Evolutionary conservation across 2,888 invertebrate genomes (phyloP).

Genomic region (Melieria omissa): DNA sequence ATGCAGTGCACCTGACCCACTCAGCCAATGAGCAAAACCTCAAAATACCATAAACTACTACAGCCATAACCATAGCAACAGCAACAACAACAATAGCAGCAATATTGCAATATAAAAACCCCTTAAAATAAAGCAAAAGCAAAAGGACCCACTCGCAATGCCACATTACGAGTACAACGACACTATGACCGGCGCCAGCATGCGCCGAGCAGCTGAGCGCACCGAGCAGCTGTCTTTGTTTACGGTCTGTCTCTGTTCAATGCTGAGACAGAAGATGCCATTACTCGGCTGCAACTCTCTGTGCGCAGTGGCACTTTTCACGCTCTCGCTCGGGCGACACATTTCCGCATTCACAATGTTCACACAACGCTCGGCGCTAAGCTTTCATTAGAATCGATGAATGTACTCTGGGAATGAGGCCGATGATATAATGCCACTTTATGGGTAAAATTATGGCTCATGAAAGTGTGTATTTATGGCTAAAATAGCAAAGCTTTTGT

Average conservation of each 20-base stretch:
- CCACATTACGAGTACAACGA: slow-evolving; percentile 44
- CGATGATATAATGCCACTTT: no score
- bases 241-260: slow-evolving; percentile 59
- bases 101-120: slow-evolving; percentile 33
- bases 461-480: no score
- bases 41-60: neutral
- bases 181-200: slow-evolving; percentile 26
- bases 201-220: neutral
- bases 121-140: slow-evolving; percentile 14
- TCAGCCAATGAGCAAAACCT: slow-evolving; percentile 37
- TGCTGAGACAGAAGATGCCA: slow-evolving; percentile 48
- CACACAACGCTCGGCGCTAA: no score
- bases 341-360: neutral
- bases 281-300: neutral
- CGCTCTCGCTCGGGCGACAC: slow-evolving; percentile 38
- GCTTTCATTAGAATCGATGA: no score
- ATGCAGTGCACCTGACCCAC: slow-evolving; percentile 60
- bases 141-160: neutral
- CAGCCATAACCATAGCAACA: slow-evolving; percentile 32
- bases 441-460: no score
- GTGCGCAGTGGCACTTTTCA: slow-evolving; percentile 41
- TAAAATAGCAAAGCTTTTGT: no score
- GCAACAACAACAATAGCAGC: slow-evolving; percentile 43
- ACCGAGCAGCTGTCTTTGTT: slow-evolving; percentile 62
- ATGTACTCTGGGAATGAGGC: no score